Base-by-base conservation (phyloP, 2,113 vertebrate genomes). In the Protomyctophum bolini region DNA sequence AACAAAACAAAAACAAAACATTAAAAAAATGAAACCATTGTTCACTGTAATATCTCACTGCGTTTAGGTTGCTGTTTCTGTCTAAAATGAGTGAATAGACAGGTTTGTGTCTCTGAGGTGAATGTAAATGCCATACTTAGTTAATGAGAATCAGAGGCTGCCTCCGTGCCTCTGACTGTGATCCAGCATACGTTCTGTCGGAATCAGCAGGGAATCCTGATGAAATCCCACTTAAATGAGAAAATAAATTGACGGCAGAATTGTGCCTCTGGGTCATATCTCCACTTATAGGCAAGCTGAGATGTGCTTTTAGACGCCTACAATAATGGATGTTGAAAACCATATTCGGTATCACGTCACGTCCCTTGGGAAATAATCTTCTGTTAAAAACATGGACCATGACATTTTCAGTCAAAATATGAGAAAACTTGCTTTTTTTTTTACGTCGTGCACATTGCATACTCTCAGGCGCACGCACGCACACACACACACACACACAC, bases 171-270 rank as follows among this genome's bases (percentile, higher is more conserved):
- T 76, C 80, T 21, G 21, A 21, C 21, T 85, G 81, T 82, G 61
- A 77, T 80, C 71, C 78, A 86, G 77, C 83, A 81, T 64, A 81
- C 63, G 77, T 80, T 86, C 82, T 76, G 52, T 81, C 28, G 67
- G 80, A 87, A 82, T 87, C 88, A 80, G 74, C 70, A 61, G 89
- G 89, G 90, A 91, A 90, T 91, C 80, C 80, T 81, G 65, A 76
- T 81, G 75, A 88, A 89, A 91, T 91, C 86, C 80, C 72, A 78
- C 76, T 85, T 87, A 84, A 90, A 92, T 90, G 83, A 89, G 83
- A 87, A 91, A 91, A 92, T 88, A 88, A 88, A 90, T 91, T 91
- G 89, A 86, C 79, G 79, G 73, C 77, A 66, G 81, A 68, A 86
- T 87, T 86, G 21, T 21, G 75, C 85, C 91, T 91, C 77, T 91